phyloP scores from a whole-genome alignment of 2,113 vertebrate genomes.

The Caracal caracal region DNA sequence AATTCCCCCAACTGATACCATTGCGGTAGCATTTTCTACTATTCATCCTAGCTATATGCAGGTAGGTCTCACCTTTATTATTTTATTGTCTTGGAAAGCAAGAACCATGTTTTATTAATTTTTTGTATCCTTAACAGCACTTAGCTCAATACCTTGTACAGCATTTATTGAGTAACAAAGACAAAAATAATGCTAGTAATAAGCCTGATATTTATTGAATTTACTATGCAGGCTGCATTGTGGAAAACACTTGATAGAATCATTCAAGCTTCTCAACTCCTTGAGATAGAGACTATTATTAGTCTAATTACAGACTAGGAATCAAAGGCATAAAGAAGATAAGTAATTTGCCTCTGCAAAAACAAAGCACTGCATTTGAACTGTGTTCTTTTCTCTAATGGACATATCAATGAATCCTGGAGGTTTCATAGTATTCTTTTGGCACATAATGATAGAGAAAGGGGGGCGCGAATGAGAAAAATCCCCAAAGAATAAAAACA shows the following conservation, averaged over 20 bases:
- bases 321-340: not conserved
- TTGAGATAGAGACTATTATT: constrained; percentile 39
- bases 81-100: not conserved
- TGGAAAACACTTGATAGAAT: constrained; percentile 40
- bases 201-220: not conserved
- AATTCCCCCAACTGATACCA: not conserved
- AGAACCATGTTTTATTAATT: not conserved
- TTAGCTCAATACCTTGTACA: not conserved
- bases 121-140: not conserved
- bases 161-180: constrained; percentile 23
- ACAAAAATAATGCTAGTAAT: constrained; percentile 11
- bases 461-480: not conserved
- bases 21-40: not conserved
- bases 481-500: constrained; percentile 1
- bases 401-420: not conserved
- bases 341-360: constrained; percentile 8
- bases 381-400: constrained; percentile 12
- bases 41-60: not conserved
- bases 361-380: constrained; percentile 30
- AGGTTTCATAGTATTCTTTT: not conserved
- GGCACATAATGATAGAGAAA: not conserved
- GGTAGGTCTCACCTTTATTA: not conserved
- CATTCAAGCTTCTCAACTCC: not conserved
- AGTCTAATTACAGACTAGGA: constrained; percentile 39
- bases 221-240: not conserved